These are phyloP conservation scores for Pinctada fucata DNA, from an alignment of 2,888 invertebrate species.

Conservation along the genomic window DNA sequence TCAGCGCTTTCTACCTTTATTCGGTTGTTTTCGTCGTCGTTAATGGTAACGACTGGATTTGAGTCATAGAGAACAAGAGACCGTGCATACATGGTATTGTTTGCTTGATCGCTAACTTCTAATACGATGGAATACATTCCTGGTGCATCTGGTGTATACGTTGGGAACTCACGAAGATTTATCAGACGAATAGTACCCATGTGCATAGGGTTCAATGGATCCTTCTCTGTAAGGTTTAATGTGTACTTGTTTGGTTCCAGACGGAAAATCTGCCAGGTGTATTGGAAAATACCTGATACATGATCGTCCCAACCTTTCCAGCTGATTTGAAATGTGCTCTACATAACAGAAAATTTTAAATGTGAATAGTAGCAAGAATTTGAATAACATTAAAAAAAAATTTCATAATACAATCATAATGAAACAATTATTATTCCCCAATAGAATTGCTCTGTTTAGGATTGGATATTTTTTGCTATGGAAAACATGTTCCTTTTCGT, in stretches of 20 bases:
- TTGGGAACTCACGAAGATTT: background rate
- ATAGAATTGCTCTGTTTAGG: too few relatives aligned
- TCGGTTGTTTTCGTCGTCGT: background rate
- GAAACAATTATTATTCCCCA: too few relatives aligned
- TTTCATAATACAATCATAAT: too few relatives aligned
- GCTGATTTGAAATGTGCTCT: constrained; percentile 7
- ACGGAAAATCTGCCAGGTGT: constrained; percentile 1
- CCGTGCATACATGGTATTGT: constrained; percentile 14
- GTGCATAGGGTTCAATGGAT: constrained; percentile 4
- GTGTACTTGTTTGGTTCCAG: background rate
- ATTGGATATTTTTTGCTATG: too few relatives aligned
- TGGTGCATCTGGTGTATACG: constrained; percentile 6
- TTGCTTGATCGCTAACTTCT: constrained; percentile 20
- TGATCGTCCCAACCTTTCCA: constrained; percentile 18
- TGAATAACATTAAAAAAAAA: too few relatives aligned
- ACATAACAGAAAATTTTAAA: background rate
- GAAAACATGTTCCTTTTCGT: too few relatives aligned
- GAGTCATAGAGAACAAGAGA: constrained; percentile 14
- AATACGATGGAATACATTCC: constrained; percentile 19
- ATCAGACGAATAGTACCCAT: background rate
- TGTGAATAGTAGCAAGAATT: too few relatives aligned
- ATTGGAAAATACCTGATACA: constrained; percentile 7
- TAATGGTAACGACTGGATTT: background rate
- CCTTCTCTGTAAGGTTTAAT: constrained; percentile 7
- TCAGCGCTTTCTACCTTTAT: constrained; percentile 8